Base-by-base conservation (phyloP, 2,888 invertebrate species). In the Ophion slaviceki region DNA sequence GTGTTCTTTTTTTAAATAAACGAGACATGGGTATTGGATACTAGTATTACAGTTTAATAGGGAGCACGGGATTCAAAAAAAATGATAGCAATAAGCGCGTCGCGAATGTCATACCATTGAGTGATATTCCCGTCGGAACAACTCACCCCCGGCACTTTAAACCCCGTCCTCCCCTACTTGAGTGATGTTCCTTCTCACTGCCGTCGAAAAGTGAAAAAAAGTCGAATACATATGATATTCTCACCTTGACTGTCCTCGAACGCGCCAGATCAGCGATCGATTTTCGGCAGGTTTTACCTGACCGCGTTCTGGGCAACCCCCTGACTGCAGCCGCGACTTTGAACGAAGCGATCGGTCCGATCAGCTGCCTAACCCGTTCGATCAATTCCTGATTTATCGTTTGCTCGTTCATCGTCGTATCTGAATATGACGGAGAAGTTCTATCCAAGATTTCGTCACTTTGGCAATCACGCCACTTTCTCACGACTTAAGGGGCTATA, bases 281-380 rank as follows among this genome's bases (percentile, higher is more conserved):
- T 92, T 97, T 98, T 57, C 99, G 95, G 36, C 97, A 95, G n/a
- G 96, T 96, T 94, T 97, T 97, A 45, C 98, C 98, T 1, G 98
- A 98, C 76, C 99, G 95, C 0, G 99, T 99, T 83, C 98, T 96
- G 0, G 99, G 99, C 64, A 99, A 94, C 0, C 96, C 97, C 20
- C 96, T 96, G 0, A 99, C 98, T 0, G 97, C 95, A 0, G 97
- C 96, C 0, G 97, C 97, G 88, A 97, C 95, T 87, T 97, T 96
- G 93, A 99, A 98, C 0, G 98, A 96, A 1, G 99, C 98, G 8
- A 99, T 98, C 0, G 99, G 98, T 0, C 98, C 98, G 75, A 98
- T 96, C 62, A 96, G 92, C 70, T 95, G 95, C 85, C 97, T 93
- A 0, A 97, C 96, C 92, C 95, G 94, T 24, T 93, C 89, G 5